Evolutionary conservation across 1,140 invertebrate species (phyloP).

Genomic region (Colletes gigas): DNA sequence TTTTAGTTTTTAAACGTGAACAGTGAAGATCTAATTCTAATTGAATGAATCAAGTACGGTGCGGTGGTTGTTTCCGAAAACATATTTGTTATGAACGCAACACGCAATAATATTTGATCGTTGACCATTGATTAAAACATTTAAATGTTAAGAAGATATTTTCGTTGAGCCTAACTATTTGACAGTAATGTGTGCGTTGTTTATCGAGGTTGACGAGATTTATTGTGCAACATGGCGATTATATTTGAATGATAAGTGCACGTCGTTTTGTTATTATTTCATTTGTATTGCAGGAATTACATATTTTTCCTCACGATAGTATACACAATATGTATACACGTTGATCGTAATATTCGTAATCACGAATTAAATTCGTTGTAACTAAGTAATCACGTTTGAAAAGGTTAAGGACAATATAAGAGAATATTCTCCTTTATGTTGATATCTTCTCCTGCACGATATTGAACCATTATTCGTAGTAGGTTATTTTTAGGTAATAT

Average conservation of each 20-base stretch:
- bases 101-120: background rate
- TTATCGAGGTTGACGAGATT: constrained; percentile 23
- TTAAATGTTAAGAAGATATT: background rate
- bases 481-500: background rate
- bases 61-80: background rate
- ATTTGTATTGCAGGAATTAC: background rate
- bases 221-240: constrained; percentile 46
- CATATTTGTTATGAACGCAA: constrained; percentile 9
- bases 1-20: constrained; percentile 36
- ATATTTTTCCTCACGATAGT: background rate
- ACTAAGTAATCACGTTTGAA: background rate
- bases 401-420: background rate
- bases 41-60: constrained; percentile 15
- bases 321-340: background rate
- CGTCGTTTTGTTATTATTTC: constrained; percentile 28
- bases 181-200: constrained; percentile 18
- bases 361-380: background rate
- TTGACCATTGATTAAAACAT: background rate
- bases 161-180: background rate
- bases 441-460: background rate
- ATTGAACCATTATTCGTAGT: background rate
- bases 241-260: constrained; percentile 35
- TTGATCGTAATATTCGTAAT: background rate
- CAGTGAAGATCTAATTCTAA: constrained; percentile 21
- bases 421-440: background rate